A percentile compares a stretch with the other conserved stretches of the same genome.
Conservation (phyloP, 2,113 vertebrate species). For the Chrysemys picta region DNA sequence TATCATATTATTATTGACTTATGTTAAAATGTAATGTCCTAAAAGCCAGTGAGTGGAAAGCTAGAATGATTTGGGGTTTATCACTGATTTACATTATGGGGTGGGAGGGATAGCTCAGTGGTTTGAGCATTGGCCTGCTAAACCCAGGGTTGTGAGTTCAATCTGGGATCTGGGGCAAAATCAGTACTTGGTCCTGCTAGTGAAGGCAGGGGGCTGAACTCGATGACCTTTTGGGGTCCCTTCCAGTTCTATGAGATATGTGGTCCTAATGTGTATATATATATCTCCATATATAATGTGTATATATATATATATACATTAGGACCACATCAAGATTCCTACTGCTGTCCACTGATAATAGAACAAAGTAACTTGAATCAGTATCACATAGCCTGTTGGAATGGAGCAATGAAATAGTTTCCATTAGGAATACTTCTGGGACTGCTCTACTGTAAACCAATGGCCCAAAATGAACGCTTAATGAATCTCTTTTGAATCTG, state of each 20-base stretch:
- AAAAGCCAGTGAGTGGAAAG: not conserved
- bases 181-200: too few species aligned
- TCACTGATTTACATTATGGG: not conserved
- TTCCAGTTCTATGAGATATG: too few species aligned
- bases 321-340: not conserved
- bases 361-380: not conserved
- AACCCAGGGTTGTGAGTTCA: too few species aligned
- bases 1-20: not conserved
- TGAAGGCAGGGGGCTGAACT: too few species aligned
- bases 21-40: not conserved
- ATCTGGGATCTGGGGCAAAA: too few species aligned
- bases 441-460: not conserved
- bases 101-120: too few species aligned
- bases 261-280: too few species aligned
- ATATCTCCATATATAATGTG: too few species aligned
- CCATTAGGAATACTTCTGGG: not conserved
- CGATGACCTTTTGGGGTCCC: too few species aligned
- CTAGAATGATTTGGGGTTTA: not conserved
- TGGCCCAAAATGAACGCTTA: rapidly evolving
- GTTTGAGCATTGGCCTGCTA: too few species aligned
- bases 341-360: not conserved
- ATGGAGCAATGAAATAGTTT: rapidly evolving
- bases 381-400: rapidly evolving
- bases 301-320: not conserved
- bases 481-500: not conserved